Percentiles rank a stretch among this genome's conserved stretches.
Evolutionary conservation across 1,140 invertebrate genomes (phyloP).

Genomic region (Drosophila murphyi): DNA sequence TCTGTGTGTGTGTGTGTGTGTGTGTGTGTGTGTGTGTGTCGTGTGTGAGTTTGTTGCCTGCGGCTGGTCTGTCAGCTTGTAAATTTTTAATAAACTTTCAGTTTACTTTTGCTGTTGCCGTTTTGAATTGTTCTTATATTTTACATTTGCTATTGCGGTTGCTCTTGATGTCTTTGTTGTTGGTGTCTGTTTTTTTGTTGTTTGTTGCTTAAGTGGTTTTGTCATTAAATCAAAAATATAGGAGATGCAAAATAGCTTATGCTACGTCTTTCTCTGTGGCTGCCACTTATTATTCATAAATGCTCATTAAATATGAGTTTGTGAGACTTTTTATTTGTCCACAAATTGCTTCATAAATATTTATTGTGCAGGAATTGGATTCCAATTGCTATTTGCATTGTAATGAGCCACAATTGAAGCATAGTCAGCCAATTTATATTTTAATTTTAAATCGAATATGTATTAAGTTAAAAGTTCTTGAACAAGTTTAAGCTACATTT

Average conservation of each 20-base stretch:
- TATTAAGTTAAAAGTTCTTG: no score
- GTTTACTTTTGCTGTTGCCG: conserved; percentile 51
- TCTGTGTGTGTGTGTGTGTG: not conserved
- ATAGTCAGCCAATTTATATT: no score
- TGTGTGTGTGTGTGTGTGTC: conserved; percentile 20
- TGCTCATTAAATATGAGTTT: conserved; percentile 37
- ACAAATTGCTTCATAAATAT: conserved; percentile 47
- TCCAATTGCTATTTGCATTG: conserved; percentile 35
- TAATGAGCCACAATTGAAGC: conserved; percentile 10
- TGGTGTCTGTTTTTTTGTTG: conserved; percentile 15
- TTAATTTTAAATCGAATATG: no score
- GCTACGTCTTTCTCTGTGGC: conserved; percentile 2
- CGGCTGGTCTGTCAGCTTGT: conserved; percentile 51
- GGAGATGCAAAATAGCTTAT: not conserved
- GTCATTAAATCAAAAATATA: conserved; percentile 29
- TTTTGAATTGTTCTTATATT: conserved; percentile 44
- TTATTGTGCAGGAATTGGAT: conserved; percentile 43
- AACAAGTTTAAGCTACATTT: no score
- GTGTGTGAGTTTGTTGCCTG: conserved; percentile 31
- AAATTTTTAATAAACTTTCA: conserved; percentile 77
- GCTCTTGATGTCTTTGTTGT: no score
- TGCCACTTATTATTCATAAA: conserved; percentile 50
- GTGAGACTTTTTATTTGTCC: conserved; percentile 4
- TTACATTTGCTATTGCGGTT: conserved; percentile 51
- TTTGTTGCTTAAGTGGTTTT: conserved; percentile 32